Conservation (phyloP, 2,113 vertebrate genomes). For the Upupa epops region DNA sequence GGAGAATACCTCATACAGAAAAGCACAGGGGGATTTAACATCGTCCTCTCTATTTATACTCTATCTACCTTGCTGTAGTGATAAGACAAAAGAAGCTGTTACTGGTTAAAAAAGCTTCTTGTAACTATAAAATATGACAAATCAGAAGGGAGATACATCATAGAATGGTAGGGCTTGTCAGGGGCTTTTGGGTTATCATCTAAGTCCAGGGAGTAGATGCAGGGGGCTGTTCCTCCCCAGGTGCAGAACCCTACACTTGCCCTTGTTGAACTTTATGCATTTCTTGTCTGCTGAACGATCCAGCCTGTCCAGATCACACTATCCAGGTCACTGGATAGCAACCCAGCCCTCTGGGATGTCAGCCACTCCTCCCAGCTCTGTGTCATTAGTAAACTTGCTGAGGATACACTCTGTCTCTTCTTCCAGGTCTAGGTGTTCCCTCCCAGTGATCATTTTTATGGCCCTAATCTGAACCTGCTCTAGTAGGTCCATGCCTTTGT, state of each 20-base stretch:
- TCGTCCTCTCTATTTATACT: background rate
- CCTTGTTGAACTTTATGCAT: too few relatives aligned
- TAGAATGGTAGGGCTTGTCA: background rate
- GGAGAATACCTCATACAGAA: rapidly evolving
- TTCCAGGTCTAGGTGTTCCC: background rate
- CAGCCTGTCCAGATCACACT: too few relatives aligned
- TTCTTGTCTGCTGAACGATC: too few relatives aligned
- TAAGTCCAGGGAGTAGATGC: background rate
- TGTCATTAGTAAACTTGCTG: too few relatives aligned
- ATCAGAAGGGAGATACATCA: background rate
- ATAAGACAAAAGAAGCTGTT: background rate
- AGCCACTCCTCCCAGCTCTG: too few relatives aligned
- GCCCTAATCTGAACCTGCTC: background rate
- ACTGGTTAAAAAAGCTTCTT: background rate
- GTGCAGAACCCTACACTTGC: too few relatives aligned
- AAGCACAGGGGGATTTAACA: background rate
- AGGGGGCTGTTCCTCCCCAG: too few relatives aligned
- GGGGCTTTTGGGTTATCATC: background rate
- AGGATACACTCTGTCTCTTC: too few relatives aligned
- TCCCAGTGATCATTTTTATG: background rate
- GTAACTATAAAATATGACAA: background rate
- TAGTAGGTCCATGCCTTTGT: background rate
- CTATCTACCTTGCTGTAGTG: background rate
- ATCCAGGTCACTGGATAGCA: too few relatives aligned
- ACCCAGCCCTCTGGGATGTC: too few relatives aligned